phyloP scores from a whole-genome alignment of 2,888 invertebrate genomes.

The Drosophila lacicola region DNA sequence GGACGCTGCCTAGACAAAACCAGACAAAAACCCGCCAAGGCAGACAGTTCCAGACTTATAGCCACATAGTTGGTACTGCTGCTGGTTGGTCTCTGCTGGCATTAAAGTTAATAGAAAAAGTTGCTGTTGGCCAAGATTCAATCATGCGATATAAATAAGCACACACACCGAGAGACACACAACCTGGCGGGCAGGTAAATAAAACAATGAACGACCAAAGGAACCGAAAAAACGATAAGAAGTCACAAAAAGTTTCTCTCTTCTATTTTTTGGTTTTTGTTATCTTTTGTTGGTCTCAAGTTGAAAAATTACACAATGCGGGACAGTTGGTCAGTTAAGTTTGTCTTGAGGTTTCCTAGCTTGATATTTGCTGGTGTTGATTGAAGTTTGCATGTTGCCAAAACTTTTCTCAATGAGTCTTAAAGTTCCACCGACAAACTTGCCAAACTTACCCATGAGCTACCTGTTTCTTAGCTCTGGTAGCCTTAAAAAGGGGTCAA shows the following conservation, averaged over 20 bases:
- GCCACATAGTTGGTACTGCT: constrained; percentile 57
- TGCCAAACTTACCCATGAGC: constrained; percentile 26
- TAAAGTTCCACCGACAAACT: constrained; percentile 37
- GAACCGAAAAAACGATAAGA: constrained; percentile 66
- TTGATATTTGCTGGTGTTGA: constrained; percentile 75
- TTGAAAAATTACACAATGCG: constrained; percentile 81
- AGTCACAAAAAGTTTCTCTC: constrained; percentile 71
- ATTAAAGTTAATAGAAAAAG: constrained; percentile 81
- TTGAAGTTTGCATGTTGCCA: constrained; percentile 75
- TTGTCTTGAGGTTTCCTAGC: constrained; percentile 48
- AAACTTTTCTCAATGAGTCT: constrained; percentile 36
- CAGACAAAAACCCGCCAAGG: constrained; percentile 33
- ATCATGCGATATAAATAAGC: constrained; percentile 80
- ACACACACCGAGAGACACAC: constrained; percentile 27
- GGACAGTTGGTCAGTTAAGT: constrained; percentile 74
- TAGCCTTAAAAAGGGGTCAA: constrained; percentile 3
- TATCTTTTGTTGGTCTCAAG: constrained; percentile 51
- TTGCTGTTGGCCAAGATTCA: constrained; percentile 80
- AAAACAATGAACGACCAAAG: constrained; percentile 68
- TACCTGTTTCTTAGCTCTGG: constrained; percentile 8
- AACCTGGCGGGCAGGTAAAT: constrained; percentile 64
- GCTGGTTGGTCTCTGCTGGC: constrained; percentile 62
- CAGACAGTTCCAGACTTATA: constrained; percentile 36
- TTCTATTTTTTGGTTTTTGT: constrained; percentile 21
- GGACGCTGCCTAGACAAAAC: constrained; percentile 28